These are phyloP conservation scores for Tauraco hartlaubi DNA, from an alignment of 2,797 vertebrate species.

Conservation along the genomic window DNA sequence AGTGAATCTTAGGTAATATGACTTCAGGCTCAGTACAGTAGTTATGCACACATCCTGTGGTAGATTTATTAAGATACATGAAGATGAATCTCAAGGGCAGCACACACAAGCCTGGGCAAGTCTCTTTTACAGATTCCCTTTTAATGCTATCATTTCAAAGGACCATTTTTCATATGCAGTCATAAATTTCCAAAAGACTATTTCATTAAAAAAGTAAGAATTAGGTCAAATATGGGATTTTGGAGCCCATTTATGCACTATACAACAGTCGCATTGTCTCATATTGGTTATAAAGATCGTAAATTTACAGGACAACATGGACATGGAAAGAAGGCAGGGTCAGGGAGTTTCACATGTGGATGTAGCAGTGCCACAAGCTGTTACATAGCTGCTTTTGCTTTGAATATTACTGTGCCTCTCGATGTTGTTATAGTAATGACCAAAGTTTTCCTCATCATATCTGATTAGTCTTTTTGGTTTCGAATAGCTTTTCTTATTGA, in stretches of 20 bases:
- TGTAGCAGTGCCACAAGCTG: neutral
- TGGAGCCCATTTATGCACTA: neutral
- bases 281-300: neutral
- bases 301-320: neutral
- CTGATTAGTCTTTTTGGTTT: neutral
- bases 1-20: neutral
- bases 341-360: neutral
- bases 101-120: neutral
- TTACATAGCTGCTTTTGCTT: neutral
- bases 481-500: neutral
- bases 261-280: neutral
- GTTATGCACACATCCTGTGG: neutral
- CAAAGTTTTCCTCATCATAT: neutral
- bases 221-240: neutral
- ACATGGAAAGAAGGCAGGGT: neutral
- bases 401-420: neutral
- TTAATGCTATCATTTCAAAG: neutral
- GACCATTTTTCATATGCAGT: neutral
- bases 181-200: neutral
- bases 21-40: neutral
- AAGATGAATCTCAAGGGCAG: neutral
- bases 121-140: neutral
- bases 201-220: neutral
- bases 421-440: neutral
- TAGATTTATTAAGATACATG: neutral